phyloP scores from a whole-genome alignment of 1,140 invertebrate genomes.

The Microvelia longipes region DNA sequence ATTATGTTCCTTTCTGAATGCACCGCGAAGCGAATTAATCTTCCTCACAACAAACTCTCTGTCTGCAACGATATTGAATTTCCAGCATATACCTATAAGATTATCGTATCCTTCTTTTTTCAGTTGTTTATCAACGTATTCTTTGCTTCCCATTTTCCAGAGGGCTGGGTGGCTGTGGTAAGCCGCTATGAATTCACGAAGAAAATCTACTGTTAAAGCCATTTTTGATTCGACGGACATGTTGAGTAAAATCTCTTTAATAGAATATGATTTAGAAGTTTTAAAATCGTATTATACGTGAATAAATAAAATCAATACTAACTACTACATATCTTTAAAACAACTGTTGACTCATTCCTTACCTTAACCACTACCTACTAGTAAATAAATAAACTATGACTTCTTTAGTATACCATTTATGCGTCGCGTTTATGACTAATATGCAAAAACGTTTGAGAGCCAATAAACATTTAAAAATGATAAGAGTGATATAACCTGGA shows the following conservation, averaged over 20 bases:
- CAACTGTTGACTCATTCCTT: no score
- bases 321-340: no score
- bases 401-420: no score
- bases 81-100: slow-evolving; percentile 14
- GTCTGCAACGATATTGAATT: slow-evolving; percentile 9
- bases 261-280: no score
- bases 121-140: slow-evolving; percentile 9
- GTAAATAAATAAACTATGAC: no score
- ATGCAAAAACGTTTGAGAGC: no score
- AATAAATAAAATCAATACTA: no score
- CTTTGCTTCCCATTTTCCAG: slow-evolving; percentile 10
- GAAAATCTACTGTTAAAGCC: background rate
- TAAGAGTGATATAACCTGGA: background rate
- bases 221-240: background rate
- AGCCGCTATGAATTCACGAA: slow-evolving; percentile 12
- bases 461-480: no score
- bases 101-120: slow-evolving; percentile 15
- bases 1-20: background rate
- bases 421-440: no score
- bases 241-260: no score
- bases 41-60: slow-evolving; percentile 14
- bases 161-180: slow-evolving; percentile 9
- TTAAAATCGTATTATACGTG: no score
- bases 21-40: slow-evolving; percentile 10
- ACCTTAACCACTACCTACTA: no score